Evolutionary conservation across 2,888 invertebrate species (phyloP), one percentile per base, ranked within the genome.

Genomic region (Macrosiphum euphorbiae): DNA sequence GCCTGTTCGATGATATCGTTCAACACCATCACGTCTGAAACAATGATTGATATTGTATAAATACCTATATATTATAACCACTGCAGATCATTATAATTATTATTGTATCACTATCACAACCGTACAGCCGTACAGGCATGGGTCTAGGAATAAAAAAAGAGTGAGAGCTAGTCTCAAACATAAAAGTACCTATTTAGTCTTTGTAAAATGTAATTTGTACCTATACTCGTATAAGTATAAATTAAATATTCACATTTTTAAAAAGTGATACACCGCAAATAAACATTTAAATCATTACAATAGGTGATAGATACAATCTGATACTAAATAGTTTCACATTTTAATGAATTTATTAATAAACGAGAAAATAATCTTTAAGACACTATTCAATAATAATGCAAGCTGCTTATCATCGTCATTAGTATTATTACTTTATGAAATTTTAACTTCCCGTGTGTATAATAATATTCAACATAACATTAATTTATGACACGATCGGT

Each of bases 1-100:
- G 98, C 99, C 97, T 99, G 99, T 96, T 99, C 99, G 95, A 99
- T 98, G 95, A 99, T 98, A 96, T 99, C 99, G 96, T 98, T 99
- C 95, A 99, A 96, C 95, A 99, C 99, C 98, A 99, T 98, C 95
- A 99, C 99, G 97, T 99, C 99, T 99, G 96, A 92, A 97, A 96
- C 47, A 78, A 78, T 35, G 20, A 35, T 35, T 1, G 8, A 8
- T 78, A 78, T 35, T 26, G 2, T 78, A 20, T 20, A 78, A 78
- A 35, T 10, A 47, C 47, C 47, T 47, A 35, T 78, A 78, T 78
- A 58, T 58, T 67, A 16, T 16, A 67, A 4, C 13, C n/a, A 4
- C n/a, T 35, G 67, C 16, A 16, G 16, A n/a, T n/a, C 5, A 35
- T 35, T 78, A 20, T 78, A 35, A 78, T 35, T 35, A 35, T 35